These are phyloP conservation scores for Iguana delicatissima DNA, from an alignment of 2,797 vertebrate genomes.

Conservation along the genomic window DNA sequence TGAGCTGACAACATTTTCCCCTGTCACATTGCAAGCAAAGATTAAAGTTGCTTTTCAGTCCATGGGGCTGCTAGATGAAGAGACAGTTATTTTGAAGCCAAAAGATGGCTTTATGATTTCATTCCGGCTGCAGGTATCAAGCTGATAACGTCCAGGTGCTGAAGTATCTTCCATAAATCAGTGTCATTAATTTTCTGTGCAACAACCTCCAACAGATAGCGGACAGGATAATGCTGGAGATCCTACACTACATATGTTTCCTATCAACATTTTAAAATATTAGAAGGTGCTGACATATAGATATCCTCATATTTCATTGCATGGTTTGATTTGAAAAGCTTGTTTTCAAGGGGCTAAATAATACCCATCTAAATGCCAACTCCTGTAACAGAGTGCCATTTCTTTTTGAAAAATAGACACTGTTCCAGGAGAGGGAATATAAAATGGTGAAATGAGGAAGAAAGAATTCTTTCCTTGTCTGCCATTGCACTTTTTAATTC, in stretches of 20 bases:
- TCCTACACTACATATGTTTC: not conserved
- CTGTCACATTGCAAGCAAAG: constrained; percentile 14
- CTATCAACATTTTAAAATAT: not conserved
- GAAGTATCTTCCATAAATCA: not conserved
- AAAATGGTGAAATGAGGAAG: not conserved
- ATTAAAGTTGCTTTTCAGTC: constrained; percentile 14
- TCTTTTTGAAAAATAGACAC: not conserved
- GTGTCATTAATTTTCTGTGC: constrained; percentile 3
- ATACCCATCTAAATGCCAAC: not conserved
- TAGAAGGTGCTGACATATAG: not conserved
- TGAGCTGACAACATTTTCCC: constrained; percentile 22
- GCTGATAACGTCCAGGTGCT: not conserved
- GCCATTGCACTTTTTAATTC: not conserved
- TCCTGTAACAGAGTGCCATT: not conserved
- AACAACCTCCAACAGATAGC: constrained; percentile 2
- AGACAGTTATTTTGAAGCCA: not conserved
- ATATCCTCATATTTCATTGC: constrained; percentile 4
- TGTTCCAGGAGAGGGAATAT: not conserved
- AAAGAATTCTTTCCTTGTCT: not conserved
- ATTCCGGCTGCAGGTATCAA: not conserved
- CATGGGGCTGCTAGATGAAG: constrained; percentile 7
- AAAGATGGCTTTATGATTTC: not conserved
- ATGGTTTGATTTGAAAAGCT: not conserved
- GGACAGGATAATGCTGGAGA: accelerated
- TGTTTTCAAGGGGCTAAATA: not conserved